Base-by-base conservation (phyloP, 1,140 invertebrate species). In the Dryas iulia region DNA sequence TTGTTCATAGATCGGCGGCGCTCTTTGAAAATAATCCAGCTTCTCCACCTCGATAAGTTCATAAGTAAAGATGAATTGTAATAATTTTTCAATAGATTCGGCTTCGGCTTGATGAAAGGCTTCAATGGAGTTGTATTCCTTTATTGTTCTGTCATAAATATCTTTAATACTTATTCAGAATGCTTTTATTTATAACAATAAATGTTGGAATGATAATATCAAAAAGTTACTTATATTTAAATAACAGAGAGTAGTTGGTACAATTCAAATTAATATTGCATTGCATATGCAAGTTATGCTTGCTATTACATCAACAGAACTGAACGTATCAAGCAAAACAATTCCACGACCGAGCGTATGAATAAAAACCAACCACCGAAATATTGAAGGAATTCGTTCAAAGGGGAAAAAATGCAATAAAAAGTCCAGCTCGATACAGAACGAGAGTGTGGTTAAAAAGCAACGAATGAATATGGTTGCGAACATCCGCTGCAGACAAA, bases 391-490 rank as follows among this genome's bases (percentile, higher is more conserved):
- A 91, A 91, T 91, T 83, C 87, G 84, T 88, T 88, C 87, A 91
- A 89, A 90, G 89, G 89, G 86, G 85, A 89, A 91, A 88, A 89
- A 90, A 90, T 90, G 89, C 87, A 91, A 91, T 90, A 90, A 91
- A 89, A 89, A 88, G 78, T 80, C 80, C 73, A 71, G 76, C 77
- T 73, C 85, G 82, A 86, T 84, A 84, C 85, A 89, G 85, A 86
- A 87, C 82, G 88, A 81, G 85, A 87, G 88, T 89, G 88, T 84
- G 88, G 88, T 89, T 90, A 88, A 89, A 89, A 90, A 89, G 84
- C 86, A 86, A 89, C 86, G 84, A 87, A 86, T 85, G 88, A 88
- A 90, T 90, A 90, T 90, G 86, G 86, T 82, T 84, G 77, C 78
- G 81, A 91, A 89, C 87, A 90, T 90, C 87, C 86, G 89, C 73